Evolutionary conservation across 2,888 invertebrate genomes (phyloP), one percentile per base, ranked within the genome.

Genomic region (Carcina quercana): DNA sequence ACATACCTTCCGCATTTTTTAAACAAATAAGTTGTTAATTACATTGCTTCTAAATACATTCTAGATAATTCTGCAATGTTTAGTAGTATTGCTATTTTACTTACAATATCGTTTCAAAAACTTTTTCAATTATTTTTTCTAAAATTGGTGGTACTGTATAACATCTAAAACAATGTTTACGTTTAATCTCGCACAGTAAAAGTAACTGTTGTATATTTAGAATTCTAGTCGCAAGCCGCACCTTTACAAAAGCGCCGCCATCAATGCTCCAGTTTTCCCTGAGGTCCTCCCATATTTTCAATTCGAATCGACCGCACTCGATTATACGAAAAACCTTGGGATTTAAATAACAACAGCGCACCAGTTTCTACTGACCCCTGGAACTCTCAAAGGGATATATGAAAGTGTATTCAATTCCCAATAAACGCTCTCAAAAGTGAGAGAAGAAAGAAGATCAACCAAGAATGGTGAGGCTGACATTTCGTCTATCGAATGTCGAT

Each of bases 221-320:
- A n/a, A 47, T 53, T 51, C 48, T 51, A 46, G 42, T 43, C 50
- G 42, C 49, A n/a, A n/a, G n/a, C 52, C 50, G 46, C 45, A 39
- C 45, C 41, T 22, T 24, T 14, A 7, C 26, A 14, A 11, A 40
- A n/a, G n/a, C n/a, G n/a, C n/a, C n/a, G n/a, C n/a, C n/a, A n/a
- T n/a, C n/a, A n/a, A n/a, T n/a, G n/a, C n/a, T n/a, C 45, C 55
- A 53, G 57, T 59, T 63, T 70, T 60, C 75, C 72, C 73, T 46
- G 42, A 73, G 69, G 69, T 58, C 60, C 59, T 59, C 64, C 71
- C 64, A 75, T 72, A 78, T 76, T 75, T 78, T 60, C 71, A 68
- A 74, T 68, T 68, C 60, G 59, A 68, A 64, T 62, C 64, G 62
- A 60, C 59, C 58, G 53, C 56, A 64, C 56, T 57, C 70, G 60